These are phyloP conservation scores for Dolichotis patagonum DNA, from an alignment of 2,113 vertebrate species.

Conservation along the genomic window DNA sequence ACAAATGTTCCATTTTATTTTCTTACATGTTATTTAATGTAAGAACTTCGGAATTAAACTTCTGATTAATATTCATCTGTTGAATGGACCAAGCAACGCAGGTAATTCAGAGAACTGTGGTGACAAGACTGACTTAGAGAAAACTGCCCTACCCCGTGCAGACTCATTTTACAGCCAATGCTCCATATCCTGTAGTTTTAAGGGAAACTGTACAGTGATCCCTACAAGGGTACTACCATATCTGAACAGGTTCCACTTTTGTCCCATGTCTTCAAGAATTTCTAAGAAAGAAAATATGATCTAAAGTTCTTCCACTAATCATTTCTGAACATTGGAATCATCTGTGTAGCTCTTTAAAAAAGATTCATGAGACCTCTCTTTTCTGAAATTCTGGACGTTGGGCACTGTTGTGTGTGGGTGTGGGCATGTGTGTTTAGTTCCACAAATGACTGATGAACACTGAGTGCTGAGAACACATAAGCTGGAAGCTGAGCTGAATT, in stretches of 20 bases:
- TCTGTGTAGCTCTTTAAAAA: neutral
- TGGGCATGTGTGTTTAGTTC: neutral
- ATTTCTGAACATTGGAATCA: neutral
- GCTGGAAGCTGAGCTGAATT: constrained; percentile 33
- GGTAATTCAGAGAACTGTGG: neutral
- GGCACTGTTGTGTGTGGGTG: neutral
- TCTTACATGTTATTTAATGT: neutral
- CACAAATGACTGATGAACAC: neutral
- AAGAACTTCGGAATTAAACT: neutral
- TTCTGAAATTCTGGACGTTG: neutral
- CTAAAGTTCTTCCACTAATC: neutral
- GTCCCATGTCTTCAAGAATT: neutral
- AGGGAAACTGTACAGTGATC: neutral
- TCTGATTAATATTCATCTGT: neutral
- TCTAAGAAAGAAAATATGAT: neutral
- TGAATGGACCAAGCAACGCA: neutral
- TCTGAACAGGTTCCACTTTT: neutral
- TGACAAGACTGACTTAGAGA: neutral
- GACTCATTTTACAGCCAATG: neutral
- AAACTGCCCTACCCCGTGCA: neutral
- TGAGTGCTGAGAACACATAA: neutral
- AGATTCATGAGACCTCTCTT: neutral
- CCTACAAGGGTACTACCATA: neutral
- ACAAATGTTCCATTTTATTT: neutral
- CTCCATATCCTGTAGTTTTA: neutral